Percentiles rank a stretch among this genome's conserved stretches.
phyloP scores from a whole-genome alignment of 2,888 invertebrate genomes.

The Unio delphinus region DNA sequence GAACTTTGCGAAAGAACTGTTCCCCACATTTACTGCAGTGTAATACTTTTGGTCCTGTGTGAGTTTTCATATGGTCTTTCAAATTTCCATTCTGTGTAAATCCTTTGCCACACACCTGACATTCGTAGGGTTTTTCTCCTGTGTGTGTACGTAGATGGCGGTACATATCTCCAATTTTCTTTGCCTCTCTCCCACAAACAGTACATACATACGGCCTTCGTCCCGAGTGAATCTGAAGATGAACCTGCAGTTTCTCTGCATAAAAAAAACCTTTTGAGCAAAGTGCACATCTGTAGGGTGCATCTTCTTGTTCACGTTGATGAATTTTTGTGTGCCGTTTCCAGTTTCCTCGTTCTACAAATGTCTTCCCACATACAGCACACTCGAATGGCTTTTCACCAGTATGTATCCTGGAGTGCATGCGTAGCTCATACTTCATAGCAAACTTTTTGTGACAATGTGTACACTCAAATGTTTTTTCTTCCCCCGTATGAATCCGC shows the following conservation, averaged over 20 bases:
- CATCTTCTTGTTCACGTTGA: slow-evolving; percentile 28
- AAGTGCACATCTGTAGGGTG: slow-evolving; percentile 32
- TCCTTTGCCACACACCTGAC: slow-evolving; percentile 38
- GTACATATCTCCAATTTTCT: slow-evolving; percentile 40
- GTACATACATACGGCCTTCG: slow-evolving; percentile 38
- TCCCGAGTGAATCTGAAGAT: slow-evolving; percentile 38
- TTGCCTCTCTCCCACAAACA: slow-evolving; percentile 34
- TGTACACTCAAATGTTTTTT: slow-evolving; percentile 33
- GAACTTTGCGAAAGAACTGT: slow-evolving; percentile 33
- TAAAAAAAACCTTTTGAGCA: slow-evolving; percentile 40
- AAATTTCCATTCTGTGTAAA: slow-evolving; percentile 38
- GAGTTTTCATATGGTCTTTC: slow-evolving; percentile 36
- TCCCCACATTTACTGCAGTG: slow-evolving; percentile 33
- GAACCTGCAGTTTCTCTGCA: slow-evolving; percentile 36
- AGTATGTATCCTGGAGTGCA: slow-evolving; percentile 39
- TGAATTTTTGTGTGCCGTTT: slow-evolving; percentile 34
- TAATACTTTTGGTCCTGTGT: slow-evolving; percentile 31
- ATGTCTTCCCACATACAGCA: slow-evolving; percentile 41
- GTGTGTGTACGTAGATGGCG: slow-evolving; percentile 37
- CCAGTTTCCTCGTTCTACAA: slow-evolving; percentile 40
- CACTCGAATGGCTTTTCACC: slow-evolving; percentile 41
- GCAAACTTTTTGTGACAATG: slow-evolving; percentile 34
- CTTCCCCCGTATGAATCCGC: slow-evolving; percentile 34
- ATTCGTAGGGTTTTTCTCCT: slow-evolving; percentile 38
- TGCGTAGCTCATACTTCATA: slow-evolving; percentile 31